These are phyloP conservation scores for Callospermophilus lateralis DNA, from an alignment of 2,113 vertebrate genomes.

Conservation along the genomic window DNA sequence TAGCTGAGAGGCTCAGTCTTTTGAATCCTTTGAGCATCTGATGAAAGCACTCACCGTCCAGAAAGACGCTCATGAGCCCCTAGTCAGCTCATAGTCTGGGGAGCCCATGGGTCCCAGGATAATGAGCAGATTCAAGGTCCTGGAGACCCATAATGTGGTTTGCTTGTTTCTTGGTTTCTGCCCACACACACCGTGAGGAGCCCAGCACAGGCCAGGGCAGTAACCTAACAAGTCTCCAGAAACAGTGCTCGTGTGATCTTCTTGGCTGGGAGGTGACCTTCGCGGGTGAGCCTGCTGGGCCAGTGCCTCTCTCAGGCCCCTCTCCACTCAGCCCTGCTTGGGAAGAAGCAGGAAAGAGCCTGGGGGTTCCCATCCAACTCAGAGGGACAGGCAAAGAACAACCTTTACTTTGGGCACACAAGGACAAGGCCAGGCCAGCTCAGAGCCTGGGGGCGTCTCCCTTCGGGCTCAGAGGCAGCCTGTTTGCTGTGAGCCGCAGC, in stretches of 20 bases:
- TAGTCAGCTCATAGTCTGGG: not conserved
- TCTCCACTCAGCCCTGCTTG: not conserved
- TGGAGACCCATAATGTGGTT: fast-evolving
- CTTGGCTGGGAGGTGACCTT: not conserved
- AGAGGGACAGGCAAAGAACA: not conserved
- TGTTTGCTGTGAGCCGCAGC: not conserved
- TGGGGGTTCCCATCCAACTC: not conserved
- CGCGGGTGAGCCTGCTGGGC: not conserved
- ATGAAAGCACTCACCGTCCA: not conserved
- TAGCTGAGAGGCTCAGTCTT: not conserved
- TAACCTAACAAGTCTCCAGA: not conserved
- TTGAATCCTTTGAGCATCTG: not conserved
- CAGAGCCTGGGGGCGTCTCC: not conserved
- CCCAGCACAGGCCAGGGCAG: not conserved
- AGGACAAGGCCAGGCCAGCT: not conserved
- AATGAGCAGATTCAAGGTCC: not conserved
- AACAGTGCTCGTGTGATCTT: fast-evolving
- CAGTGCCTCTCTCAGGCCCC: no score
- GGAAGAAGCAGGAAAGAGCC: not conserved
- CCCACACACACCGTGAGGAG: fast-evolving
- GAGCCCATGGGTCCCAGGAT: fast-evolving
- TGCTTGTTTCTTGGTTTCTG: not conserved
- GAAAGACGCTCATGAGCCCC: not conserved
- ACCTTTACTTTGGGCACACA: not conserved
- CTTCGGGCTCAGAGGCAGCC: not conserved